Percentiles rank a stretch among this genome's conserved stretches.
Conservation (phyloP, 2,113 vertebrate genomes). For the Chionis minor region DNA sequence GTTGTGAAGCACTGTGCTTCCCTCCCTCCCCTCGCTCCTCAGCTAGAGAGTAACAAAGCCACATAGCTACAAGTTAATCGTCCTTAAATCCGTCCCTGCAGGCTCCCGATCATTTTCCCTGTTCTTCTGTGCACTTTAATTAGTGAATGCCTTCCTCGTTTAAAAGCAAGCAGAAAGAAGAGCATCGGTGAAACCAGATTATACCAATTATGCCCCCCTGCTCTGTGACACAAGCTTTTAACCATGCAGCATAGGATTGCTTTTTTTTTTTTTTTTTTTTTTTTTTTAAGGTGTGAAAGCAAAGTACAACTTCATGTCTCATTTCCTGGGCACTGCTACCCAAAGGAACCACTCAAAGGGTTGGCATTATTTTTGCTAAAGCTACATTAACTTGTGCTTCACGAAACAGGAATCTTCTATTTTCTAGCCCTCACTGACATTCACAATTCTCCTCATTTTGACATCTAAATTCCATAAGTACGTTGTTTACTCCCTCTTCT, state of each 20-base stretch:
- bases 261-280: too few relatives aligned
- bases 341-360: neutral
- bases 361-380: neutral
- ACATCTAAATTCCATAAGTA: conserved; percentile 55
- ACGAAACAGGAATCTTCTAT: neutral
- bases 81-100: neutral
- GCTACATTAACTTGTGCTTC: neutral
- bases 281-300: neutral
- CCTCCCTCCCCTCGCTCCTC: neutral
- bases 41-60: neutral
- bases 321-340: neutral
- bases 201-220: neutral
- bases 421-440: neutral
- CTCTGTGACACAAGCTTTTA: neutral
- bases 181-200: neutral
- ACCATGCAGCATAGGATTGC: neutral
- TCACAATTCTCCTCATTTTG: conserved; percentile 16
- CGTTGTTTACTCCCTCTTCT: conserved; percentile 62
- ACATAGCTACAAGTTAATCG: neutral
- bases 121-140: neutral
- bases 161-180: neutral
- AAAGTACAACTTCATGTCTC: neutral
- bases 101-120: neutral
- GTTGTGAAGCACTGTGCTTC: neutral
- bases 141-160: neutral